Conservation (phyloP, 2,113 vertebrate genomes). For the Rhynchopsitta pachyrhyncha region DNA sequence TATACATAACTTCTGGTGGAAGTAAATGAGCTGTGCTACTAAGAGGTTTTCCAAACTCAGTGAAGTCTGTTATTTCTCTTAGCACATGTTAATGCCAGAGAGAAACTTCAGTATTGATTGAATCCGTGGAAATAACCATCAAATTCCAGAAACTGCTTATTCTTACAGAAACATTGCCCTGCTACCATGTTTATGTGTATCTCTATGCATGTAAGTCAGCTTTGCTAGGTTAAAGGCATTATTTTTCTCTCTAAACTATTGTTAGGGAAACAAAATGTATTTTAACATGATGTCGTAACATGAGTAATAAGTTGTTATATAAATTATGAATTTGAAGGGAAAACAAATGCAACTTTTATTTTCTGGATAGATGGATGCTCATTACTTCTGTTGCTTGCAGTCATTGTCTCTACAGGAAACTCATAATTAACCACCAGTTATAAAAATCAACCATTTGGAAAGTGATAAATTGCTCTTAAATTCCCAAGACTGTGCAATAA, state of each 20-base stretch:
- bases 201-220: not conserved
- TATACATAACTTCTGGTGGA: not conserved
- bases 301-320: not conserved
- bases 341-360: not conserved
- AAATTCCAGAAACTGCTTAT: not conserved
- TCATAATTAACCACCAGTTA: not conserved
- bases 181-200: not conserved
- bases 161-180: not conserved
- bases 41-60: not conserved
- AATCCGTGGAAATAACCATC: not conserved
- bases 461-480: not conserved
- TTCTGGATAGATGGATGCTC: not conserved
- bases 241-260: not conserved
- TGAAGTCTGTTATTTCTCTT: not conserved
- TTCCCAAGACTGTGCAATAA: not conserved
- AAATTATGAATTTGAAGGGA: not conserved
- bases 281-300: not conserved
- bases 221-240: not conserved
- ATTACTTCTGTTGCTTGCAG: not conserved
- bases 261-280: not conserved
- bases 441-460: not conserved
- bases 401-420: not conserved
- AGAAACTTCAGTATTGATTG: not conserved
- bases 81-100: not conserved
- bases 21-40: not conserved